Evolutionary conservation across 2,888 invertebrate genomes (phyloP), one percentile per base, ranked within the genome.

Genomic region (Stegana nigrithorax): DNA sequence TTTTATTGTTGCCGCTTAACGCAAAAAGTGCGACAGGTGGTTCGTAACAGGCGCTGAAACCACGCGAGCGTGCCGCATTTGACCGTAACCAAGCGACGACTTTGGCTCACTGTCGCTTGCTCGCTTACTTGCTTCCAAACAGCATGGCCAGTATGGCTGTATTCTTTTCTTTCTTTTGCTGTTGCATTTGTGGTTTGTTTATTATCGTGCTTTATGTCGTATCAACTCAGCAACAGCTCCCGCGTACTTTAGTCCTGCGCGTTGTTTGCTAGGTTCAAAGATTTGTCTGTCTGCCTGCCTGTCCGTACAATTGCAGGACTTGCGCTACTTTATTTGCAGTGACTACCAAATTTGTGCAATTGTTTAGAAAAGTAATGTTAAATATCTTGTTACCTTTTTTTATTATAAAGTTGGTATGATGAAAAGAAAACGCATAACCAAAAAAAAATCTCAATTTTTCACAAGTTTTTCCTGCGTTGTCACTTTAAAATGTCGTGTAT

Each of bases 11-110:
- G 50, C 26, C n/a, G 50, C 50, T 50, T n/a, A n/a, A 17, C 39
- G 3, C 26, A 26, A 25, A 17, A 60, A 53, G 59, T 36, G 66
- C 71, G 77, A 79, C 73, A 75, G 79, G 79, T 79, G 75, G 79
- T 64, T 60, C 45, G 60, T 39, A 19, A 47, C 29, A 47, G 53
- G 47, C 55, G 64, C n/a, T n/a, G n/a, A n/a, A n/a, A n/a, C n/a
- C 14, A 19, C 17, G 58, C 17, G 72, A 69, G 64, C 68, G 72
- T 67, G 67, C 67, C 67, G 60, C 62, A 62, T 63, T 72, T 72
- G 70, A 72, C 70, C 70, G 63, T 67, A 63, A 63, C 26, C 21
- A 50, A n/a, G 45, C 21, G 23, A 42, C n/a, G n/a, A 32, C 32
- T 32, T 32, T 32, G 32, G 67, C 65, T 56, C n/a, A 14, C 61